These are phyloP conservation scores for Hypercompe scribonia DNA, from an alignment of 2,888 invertebrate species.

Conservation along the genomic window DNA sequence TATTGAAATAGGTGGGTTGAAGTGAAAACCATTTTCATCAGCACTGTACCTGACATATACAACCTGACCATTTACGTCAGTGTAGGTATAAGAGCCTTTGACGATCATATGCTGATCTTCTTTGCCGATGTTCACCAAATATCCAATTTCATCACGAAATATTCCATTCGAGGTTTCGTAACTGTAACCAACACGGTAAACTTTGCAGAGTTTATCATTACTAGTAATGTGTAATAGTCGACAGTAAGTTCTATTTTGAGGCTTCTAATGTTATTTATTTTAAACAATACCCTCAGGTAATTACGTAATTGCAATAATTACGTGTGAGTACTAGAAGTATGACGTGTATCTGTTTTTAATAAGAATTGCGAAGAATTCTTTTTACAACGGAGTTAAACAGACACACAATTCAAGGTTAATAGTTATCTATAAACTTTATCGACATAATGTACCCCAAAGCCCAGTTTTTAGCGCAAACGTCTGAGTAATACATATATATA, in stretches of 20 bases:
- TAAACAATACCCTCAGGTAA: not conserved
- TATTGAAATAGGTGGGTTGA: not conserved
- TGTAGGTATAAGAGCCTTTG: constrained; percentile 58
- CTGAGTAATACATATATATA: too few species aligned
- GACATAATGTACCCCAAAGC: too few species aligned
- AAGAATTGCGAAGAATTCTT: not conserved
- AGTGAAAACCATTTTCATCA: constrained; percentile 54
- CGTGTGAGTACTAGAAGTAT: not conserved
- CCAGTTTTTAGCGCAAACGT: too few species aligned
- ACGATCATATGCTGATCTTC: constrained; percentile 57
- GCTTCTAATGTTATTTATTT: not conserved
- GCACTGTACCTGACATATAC: constrained; percentile 53
- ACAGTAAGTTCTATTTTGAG: not conserved
- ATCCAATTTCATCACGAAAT: constrained; percentile 87
- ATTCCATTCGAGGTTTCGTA: constrained; percentile 90
- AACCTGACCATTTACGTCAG: constrained; percentile 51
- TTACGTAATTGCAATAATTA: not conserved
- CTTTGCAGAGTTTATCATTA: not conserved
- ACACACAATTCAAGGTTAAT: too few species aligned
- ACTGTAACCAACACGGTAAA: constrained; percentile 61
- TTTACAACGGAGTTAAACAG: too few species aligned
- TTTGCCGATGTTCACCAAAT: constrained; percentile 65
- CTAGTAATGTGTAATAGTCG: not conserved
- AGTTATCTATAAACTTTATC: too few species aligned
- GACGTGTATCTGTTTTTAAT: not conserved